Base-by-base conservation (phyloP, 2,888 invertebrate genomes). In the Rhamphomyia laevipes region DNA sequence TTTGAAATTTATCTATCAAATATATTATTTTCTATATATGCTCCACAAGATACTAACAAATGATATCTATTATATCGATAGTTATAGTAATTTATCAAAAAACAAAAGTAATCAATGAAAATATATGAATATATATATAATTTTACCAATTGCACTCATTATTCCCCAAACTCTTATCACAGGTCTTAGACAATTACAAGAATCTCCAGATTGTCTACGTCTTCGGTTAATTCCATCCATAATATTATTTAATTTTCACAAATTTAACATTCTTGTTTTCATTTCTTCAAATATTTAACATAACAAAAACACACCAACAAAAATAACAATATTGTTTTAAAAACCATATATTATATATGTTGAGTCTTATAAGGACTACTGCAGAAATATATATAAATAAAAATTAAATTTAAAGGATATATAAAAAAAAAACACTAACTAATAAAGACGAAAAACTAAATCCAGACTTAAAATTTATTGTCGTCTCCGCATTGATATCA, bases 81-180 rank as follows among this genome's bases (percentile, higher is more conserved):
- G n/a, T n/a, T n/a, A n/a, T n/a, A n/a, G n/a, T n/a, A n/a, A n/a
- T n/a, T n/a, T n/a, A n/a, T n/a, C n/a, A n/a, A n/a, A n/a, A n/a
- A n/a, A n/a, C n/a, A n/a, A n/a, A n/a, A n/a, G n/a, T n/a, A n/a
- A n/a, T n/a, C n/a, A n/a, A n/a, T n/a, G n/a, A n/a, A n/a, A n/a
- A n/a, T n/a, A n/a, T n/a, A n/a, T n/a, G n/a, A n/a, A n/a, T n/a
- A n/a, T n/a, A 31, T 33, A 33, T 13, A n/a, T 37, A 38, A 13
- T 59, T 67, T 67, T 58, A 68, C 68, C 69, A 58, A 67, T 64
- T 52, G 68, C 64, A 53, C 68, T 68, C 57, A 65, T 61, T 54
- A 68, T 58, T 57, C 68, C 68, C 60, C 64, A 65, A 55, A 67
- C 59, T 53, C 68, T 61, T 61, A 69, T 69, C 51, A 67, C 59